Percentiles rank a stretch among this genome's conserved stretches.
Conservation (phyloP, 2,888 invertebrate genomes). For the Rhyacophila evoluta region DNA sequence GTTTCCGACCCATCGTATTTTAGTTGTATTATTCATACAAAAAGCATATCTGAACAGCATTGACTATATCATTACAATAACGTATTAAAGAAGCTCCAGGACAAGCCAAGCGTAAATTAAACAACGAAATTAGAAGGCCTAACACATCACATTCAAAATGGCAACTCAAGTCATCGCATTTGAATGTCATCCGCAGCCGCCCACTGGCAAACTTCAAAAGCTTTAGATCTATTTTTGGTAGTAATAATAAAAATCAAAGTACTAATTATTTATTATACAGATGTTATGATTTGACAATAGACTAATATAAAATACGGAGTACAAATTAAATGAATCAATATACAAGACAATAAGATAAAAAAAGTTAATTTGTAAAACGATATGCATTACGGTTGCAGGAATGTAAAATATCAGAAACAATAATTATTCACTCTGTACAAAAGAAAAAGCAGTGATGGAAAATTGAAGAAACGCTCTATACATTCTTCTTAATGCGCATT, state of each 20-base stretch:
- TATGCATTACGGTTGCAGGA: constrained; percentile 28
- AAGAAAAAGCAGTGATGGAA: not conserved
- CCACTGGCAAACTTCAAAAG: constrained; percentile 38
- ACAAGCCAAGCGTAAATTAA: constrained; percentile 36
- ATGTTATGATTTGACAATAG: not conserved
- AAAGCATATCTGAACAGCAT: constrained; percentile 23
- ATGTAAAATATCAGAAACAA: constrained; percentile 30
- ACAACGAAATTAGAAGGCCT: constrained; percentile 35
- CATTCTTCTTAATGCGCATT: not conserved
- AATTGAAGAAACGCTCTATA: not conserved
- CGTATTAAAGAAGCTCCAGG: constrained; percentile 46
- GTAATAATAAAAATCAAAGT: constrained; percentile 41
- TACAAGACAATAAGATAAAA: constrained; percentile 29
- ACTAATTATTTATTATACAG: constrained; percentile 1
- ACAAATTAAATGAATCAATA: constrained; percentile 33
- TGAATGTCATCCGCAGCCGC: constrained; percentile 23
- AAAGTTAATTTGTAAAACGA: constrained; percentile 30
- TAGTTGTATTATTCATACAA: constrained; percentile 4
- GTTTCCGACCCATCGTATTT: not conserved
- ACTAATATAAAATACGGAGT: constrained; percentile 23
- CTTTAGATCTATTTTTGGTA: constrained; percentile 53
- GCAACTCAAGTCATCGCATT: constrained; percentile 38
- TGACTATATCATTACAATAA: constrained; percentile 26
- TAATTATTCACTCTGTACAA: constrained; percentile 17
- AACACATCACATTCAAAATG: constrained; percentile 46